These are phyloP conservation scores for Drosophila fungiperda DNA, from an alignment of 2,888 invertebrate species.

Conservation along the genomic window DNA sequence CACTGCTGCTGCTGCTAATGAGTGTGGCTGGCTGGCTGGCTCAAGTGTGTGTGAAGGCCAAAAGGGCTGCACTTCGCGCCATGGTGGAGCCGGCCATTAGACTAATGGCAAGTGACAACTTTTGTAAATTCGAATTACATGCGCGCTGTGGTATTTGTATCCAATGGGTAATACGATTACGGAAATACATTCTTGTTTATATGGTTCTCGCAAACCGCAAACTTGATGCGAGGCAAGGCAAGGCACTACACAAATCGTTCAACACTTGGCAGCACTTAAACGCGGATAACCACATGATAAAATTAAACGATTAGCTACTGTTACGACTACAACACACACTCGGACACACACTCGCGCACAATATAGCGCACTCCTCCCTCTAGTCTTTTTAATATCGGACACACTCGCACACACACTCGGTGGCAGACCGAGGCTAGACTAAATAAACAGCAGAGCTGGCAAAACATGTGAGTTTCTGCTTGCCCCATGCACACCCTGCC, in stretches of 20 bases:
- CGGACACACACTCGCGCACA: conserved; percentile 15
- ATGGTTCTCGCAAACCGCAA: conserved; percentile 25
- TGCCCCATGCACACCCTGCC: background rate
- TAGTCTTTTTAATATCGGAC: conserved; percentile 10
- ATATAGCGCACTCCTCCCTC: background rate
- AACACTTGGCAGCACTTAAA: conserved; percentile 75
- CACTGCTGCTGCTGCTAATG: conserved; percentile 40
- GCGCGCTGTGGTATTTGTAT: conserved; percentile 17
- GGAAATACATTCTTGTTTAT: background rate
- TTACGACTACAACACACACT: conserved; percentile 31
- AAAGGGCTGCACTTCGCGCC: conserved; percentile 29
- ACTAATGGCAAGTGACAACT: conserved; percentile 49
- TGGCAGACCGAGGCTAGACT: conserved; percentile 61
- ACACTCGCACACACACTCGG: conserved; percentile 14
- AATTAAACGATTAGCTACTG: conserved; percentile 75
- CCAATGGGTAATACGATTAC: conserved; percentile 1
- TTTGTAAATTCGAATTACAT: conserved; percentile 49
- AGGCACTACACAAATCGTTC: conserved; percentile 65
- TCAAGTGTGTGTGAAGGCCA: conserved; percentile 46
- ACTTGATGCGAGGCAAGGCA: conserved; percentile 7
- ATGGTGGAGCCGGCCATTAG: conserved; percentile 44
- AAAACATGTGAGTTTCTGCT: conserved; percentile 38
- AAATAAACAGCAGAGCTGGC: conserved; percentile 73
- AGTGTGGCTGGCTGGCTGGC: conserved; percentile 32
- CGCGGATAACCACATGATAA: conserved; percentile 78